Base-by-base conservation (phyloP, 1,140 invertebrate species). In the Mycetomoellerius zeteki region DNA sequence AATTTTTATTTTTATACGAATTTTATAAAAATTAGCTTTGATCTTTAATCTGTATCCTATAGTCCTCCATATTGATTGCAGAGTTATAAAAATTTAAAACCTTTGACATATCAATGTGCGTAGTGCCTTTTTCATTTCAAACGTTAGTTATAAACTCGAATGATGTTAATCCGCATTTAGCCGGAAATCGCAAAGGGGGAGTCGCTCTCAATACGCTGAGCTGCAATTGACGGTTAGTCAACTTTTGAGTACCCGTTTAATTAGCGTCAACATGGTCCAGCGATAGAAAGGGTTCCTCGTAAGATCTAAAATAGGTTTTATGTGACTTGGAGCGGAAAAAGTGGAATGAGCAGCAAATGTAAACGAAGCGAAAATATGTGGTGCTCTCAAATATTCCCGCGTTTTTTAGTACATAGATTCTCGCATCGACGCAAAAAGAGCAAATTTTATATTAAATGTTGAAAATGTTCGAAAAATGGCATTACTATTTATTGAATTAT, bases 271-370 rank as follows among this genome's bases (percentile, higher is more conserved):
- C 69, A 62, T 7, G 56, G 27, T 75, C 24, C 24, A 43, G 16
- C 37, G 69, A 84, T 75, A 30, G 37, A 47, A 82, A 82, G 54
- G 54, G 80, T 60, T 75, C 43, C 73, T 60, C 54, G n/a, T 60
- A 60, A 75, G 65, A 62, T 24, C 24, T 37, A 87, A 87, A 90
- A 90, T 88, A 85, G 62, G 84, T 90, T 88, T 67, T 77, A 78
- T 27, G 84, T 69, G 73, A 87, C 78, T 90, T 88, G 33, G 69
- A 78, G 80, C 50, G 86, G 73, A 90, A 89, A 89, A 71, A 65
- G 43, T 33, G 6, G 2, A 71, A 47, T 52, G 27, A 58, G 21
- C 54, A 60, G 30, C 19, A 14, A 82, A 16, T 60, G 21, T 64
- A 27, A 47, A 84, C 52, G 47, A 56, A 69, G 37, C 43, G 52